These are phyloP conservation scores for Amaurobius ferox DNA, from an alignment of 2,888 invertebrate genomes.

Conservation along the genomic window DNA sequence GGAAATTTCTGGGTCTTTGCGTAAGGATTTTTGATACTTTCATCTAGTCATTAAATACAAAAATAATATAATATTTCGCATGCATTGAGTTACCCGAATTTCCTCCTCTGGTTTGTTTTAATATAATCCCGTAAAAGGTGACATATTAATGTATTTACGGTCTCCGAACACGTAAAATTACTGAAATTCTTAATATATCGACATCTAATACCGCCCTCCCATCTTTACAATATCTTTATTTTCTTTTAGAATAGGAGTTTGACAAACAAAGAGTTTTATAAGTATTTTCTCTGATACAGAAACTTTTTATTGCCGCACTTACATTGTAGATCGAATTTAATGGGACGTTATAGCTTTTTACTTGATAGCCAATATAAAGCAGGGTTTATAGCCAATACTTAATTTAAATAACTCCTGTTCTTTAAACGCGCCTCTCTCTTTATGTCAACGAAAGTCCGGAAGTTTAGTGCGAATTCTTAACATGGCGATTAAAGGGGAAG, in stretches of 20 bases:
- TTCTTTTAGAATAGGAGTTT: neutral
- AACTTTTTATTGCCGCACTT: slow-evolving; percentile 50
- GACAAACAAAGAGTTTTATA: slow-evolving; percentile 11
- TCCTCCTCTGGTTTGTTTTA: too few relatives aligned
- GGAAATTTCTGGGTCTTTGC: too few relatives aligned
- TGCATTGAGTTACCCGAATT: too few relatives aligned
- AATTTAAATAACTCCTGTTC: slow-evolving; percentile 68
- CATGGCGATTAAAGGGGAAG: slow-evolving; percentile 64
- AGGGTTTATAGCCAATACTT: slow-evolving; percentile 36
- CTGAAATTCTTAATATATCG: too few relatives aligned
- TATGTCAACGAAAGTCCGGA: slow-evolving; percentile 63
- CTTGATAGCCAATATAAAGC: slow-evolving; percentile 33
- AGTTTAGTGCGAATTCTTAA: slow-evolving; percentile 63
- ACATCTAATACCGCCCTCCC: too few relatives aligned
- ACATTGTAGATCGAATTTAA: slow-evolving; percentile 37
- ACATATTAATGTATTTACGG: too few relatives aligned
- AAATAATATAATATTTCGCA: too few relatives aligned
- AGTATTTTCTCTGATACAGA: slow-evolving; percentile 11
- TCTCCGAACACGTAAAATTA: too few relatives aligned
- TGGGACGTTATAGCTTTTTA: slow-evolving; percentile 29
- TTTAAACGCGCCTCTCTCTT: slow-evolving; percentile 45
- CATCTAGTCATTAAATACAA: too few relatives aligned
- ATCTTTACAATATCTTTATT: neutral
- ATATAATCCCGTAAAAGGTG: too few relatives aligned
- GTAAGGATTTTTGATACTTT: too few relatives aligned